These are phyloP conservation scores for Acrobasis suavella DNA, from an alignment of 2,888 invertebrate genomes.

Conservation along the genomic window DNA sequence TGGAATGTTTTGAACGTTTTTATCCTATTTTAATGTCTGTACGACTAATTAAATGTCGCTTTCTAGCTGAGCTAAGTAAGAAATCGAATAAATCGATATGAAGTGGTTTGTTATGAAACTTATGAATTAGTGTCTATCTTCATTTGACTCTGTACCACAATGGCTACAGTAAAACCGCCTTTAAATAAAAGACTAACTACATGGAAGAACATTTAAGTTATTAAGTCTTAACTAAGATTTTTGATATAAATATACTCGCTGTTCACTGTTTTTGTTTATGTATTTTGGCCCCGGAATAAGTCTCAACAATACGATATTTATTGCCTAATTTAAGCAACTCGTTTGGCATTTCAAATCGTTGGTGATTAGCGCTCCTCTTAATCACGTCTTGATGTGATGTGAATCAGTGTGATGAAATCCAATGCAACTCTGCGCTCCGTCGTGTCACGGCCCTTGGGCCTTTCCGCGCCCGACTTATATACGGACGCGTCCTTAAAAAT, in stretches of 20 bases:
- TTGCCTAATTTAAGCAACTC: constrained; percentile 10
- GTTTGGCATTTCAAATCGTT: constrained; percentile 27
- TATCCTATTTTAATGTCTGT: constrained; percentile 18
- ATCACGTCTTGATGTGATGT: constrained; percentile 49
- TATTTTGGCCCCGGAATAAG: background rate
- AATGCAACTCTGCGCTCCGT: constrained; percentile 30
- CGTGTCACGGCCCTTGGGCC: constrained; percentile 42
- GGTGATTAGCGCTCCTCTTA: constrained; percentile 41
- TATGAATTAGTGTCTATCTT: no score
- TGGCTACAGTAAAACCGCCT: no score
- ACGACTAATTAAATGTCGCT: background rate
- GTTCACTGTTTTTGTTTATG: background rate
- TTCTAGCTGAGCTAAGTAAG: background rate
- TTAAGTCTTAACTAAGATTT: no score
- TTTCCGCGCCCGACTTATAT: constrained; percentile 48
- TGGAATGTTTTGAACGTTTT: constrained; percentile 43
- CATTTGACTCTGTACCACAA: no score
- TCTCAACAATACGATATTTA: background rate
- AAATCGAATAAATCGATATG: background rate
- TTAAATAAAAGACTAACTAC: no score
- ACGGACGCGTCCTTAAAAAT: constrained; percentile 44
- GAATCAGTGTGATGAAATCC: constrained; percentile 55
- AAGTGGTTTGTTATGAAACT: no score
- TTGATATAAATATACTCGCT: no score
- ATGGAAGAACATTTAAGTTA: no score